Percentiles rank a stretch among this genome's conserved stretches.
Conservation (phyloP, 2,797 vertebrate species). For the Bradypodion ventrale region DNA sequence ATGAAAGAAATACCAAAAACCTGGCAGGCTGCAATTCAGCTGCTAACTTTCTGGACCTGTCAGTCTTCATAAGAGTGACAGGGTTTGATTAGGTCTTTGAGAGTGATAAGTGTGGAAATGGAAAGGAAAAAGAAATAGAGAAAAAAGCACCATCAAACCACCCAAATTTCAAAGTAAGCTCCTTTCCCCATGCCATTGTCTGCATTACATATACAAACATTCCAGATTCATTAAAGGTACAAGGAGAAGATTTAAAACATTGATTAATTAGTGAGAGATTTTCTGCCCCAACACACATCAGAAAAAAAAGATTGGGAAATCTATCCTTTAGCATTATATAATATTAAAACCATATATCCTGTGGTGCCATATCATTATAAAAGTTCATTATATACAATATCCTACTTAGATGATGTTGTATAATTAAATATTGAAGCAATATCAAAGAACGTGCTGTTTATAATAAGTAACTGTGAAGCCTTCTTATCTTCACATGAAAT, state of each 20-base stretch:
- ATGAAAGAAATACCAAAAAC: slow-evolving; percentile 38
- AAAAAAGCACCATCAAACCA: neutral
- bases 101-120: slow-evolving; percentile 30
- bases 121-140: neutral
- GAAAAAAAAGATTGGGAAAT: neutral
- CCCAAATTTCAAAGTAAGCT: slow-evolving; percentile 24
- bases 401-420: neutral
- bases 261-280: slow-evolving; percentile 41
- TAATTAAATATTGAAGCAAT: no score
- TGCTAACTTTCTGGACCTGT: slow-evolving; percentile 54
- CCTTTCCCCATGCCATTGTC: slow-evolving; percentile 57
- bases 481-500: slow-evolving; percentile 37
- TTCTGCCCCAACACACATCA: neutral
- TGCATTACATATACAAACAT: slow-evolving; percentile 37
- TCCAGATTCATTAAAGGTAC: slow-evolving; percentile 45
- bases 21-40: slow-evolving; percentile 58
- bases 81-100: slow-evolving; percentile 60
- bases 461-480: slow-evolving; percentile 23
- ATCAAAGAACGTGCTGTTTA: slow-evolving; percentile 44
- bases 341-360: neutral
- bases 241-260: slow-evolving; percentile 54
- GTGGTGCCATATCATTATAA: slow-evolving; percentile 23
- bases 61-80: slow-evolving; percentile 61
- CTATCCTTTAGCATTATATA: neutral
- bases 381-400: neutral